A percentile compares a stretch with the other conserved stretches of the same genome.
Evolutionary conservation across 2,113 vertebrate genomes (phyloP).

Genomic region (Ceyx margarethae): DNA sequence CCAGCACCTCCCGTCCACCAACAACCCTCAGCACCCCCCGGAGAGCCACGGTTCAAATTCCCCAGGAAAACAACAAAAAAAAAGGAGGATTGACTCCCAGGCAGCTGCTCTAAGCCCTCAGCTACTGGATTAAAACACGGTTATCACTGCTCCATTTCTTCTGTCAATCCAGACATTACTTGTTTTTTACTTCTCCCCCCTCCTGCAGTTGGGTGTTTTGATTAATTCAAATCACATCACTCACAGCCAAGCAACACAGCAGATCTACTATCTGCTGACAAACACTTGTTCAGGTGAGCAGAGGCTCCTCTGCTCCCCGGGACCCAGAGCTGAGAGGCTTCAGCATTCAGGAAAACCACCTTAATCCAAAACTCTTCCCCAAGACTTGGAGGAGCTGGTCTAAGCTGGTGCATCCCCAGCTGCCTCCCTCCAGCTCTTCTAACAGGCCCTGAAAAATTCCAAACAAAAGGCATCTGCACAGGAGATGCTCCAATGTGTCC

Average conservation of each 20-base stretch:
- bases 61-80: background rate
- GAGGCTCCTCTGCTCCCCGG: background rate
- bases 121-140: slow-evolving; percentile 58
- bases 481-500: background rate
- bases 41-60: background rate
- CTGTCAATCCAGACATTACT: background rate
- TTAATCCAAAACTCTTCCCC: background rate
- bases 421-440: background rate
- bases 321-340: background rate
- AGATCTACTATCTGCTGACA: slow-evolving; percentile 10
- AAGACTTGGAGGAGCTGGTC: background rate
- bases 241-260: background rate
- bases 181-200: background rate
- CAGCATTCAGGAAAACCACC: fast-evolving
- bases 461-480: background rate
- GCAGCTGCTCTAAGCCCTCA: background rate
- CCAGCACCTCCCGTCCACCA: background rate
- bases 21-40: fast-evolving
- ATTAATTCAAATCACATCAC: slow-evolving; percentile 65
- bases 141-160: slow-evolving; percentile 49
- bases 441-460: background rate
- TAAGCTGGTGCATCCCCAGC: background rate
- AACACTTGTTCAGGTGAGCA: background rate
- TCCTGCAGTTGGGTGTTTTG: slow-evolving; percentile 9
- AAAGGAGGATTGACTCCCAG: slow-evolving; percentile 7